Evolutionary conservation across 2,888 invertebrate species (phyloP).

Genomic region (Holacanthella duospinosa): DNA sequence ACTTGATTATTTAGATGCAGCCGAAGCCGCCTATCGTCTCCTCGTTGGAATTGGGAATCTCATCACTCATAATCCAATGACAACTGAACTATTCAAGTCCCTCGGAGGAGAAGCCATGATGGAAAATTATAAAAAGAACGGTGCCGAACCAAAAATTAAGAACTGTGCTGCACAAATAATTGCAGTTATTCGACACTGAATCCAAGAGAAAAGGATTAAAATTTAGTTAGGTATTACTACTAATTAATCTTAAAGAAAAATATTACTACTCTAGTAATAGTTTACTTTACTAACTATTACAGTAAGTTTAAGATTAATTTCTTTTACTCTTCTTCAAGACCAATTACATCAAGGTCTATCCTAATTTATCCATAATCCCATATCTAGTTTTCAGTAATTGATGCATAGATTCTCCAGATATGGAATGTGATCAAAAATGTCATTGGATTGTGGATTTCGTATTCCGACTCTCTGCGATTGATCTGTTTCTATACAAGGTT

Average conservation of each 20-base stretch:
- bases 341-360: no score
- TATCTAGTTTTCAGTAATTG: background rate
- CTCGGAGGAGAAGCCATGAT: conserved; percentile 22
- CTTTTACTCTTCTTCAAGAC: no score
- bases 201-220: no score
- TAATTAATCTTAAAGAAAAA: background rate
- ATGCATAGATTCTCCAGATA: background rate
- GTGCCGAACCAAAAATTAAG: conserved; percentile 30
- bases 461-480: no score
- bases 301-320: no score
- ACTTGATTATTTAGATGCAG: conserved; percentile 37
- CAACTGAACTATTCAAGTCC: conserved; percentile 24
- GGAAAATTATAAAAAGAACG: conserved; percentile 18
- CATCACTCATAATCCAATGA: conserved; percentile 16
- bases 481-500: no score
- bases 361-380: no score
- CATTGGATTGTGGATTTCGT: no score
- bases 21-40: conserved; percentile 31
- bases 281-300: background rate
- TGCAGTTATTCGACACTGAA: conserved; percentile 12
- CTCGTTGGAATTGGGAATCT: conserved; percentile 32
- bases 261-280: background rate
- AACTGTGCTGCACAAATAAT: conserved; percentile 28
- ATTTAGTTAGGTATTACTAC: no score
- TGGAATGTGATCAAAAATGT: background rate